Conservation (phyloP, 2,113 vertebrate genomes). For the Pardalotus punctatus region DNA sequence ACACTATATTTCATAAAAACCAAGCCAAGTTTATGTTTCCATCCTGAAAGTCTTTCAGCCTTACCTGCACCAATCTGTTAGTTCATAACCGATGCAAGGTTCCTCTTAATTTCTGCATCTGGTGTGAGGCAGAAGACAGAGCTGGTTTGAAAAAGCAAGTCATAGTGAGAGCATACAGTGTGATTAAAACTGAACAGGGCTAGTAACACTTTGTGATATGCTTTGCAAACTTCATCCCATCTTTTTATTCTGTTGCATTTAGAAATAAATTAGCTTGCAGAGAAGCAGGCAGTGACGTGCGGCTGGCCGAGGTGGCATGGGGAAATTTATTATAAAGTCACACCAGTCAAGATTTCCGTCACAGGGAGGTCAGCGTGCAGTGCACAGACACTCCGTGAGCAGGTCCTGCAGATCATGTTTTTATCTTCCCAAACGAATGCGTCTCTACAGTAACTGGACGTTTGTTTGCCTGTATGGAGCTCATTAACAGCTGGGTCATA, state of each 20-base stretch:
- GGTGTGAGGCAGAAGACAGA: background rate
- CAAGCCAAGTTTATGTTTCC: background rate
- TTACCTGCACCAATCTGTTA: constrained; percentile 13
- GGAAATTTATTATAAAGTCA: constrained; percentile 13
- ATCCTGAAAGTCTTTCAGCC: background rate
- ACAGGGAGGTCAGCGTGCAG: background rate
- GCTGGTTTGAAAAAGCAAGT: background rate
- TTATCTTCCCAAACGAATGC: background rate
- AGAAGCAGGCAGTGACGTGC: background rate
- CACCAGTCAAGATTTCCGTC: background rate
- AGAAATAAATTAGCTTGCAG: background rate
- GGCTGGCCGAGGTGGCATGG: background rate
- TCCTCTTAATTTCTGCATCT: background rate
- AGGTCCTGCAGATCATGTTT: background rate
- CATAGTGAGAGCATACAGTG: rapidly evolving
- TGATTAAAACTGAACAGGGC: background rate
- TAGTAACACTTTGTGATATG: rapidly evolving
- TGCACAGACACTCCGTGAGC: background rate
- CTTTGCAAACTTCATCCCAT: background rate
- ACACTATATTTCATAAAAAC: background rate
- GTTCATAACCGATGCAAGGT: background rate
- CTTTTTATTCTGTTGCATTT: background rate
- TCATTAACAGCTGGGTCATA: constrained; percentile 47
- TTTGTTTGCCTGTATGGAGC: constrained; percentile 39
- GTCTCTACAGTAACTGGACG: background rate